Conservation (phyloP, 1,140 invertebrate species). For the Monochamus saltuarius region DNA sequence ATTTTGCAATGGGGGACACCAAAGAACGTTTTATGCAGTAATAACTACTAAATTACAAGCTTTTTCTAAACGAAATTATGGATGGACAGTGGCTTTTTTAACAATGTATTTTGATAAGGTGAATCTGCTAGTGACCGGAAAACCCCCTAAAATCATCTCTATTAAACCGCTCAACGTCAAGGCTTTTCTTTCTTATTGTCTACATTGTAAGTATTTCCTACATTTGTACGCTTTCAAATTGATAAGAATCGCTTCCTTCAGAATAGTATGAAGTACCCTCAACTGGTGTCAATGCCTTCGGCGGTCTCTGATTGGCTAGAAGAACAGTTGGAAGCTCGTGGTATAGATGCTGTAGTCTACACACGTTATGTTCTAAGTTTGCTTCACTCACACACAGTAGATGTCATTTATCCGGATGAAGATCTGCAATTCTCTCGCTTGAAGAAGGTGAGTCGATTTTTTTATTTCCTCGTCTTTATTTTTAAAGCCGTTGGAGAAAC, state of each 20-base stretch:
- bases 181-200: not conserved
- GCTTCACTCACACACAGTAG: conserved; percentile 52
- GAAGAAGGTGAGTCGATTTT: conserved; percentile 32
- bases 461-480: not conserved
- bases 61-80: conserved; percentile 1
- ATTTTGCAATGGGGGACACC: conserved; percentile 7
- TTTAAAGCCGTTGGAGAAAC: not conserved
- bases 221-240: not conserved
- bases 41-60: not conserved
- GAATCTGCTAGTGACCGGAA: conserved; percentile 6
- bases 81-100: conserved; percentile 6
- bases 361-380: conserved; percentile 60
- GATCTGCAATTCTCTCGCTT: conserved; percentile 39
- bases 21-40: conserved; percentile 3
- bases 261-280: conserved; percentile 56
- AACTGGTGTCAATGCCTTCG: conserved; percentile 56
- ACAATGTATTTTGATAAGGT: conserved; percentile 12
- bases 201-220: not conserved
- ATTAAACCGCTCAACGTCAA: not conserved
- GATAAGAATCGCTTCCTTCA: conserved; percentile 20
- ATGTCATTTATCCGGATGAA: conserved; percentile 47
- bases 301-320: conserved; percentile 59
- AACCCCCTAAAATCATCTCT: conserved; percentile 6
- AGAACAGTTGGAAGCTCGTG: conserved; percentile 60
- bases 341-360: conserved; percentile 61